phyloP scores from a whole-genome alignment of 2,888 invertebrate species.

The Zootermopsis nevadensis region DNA sequence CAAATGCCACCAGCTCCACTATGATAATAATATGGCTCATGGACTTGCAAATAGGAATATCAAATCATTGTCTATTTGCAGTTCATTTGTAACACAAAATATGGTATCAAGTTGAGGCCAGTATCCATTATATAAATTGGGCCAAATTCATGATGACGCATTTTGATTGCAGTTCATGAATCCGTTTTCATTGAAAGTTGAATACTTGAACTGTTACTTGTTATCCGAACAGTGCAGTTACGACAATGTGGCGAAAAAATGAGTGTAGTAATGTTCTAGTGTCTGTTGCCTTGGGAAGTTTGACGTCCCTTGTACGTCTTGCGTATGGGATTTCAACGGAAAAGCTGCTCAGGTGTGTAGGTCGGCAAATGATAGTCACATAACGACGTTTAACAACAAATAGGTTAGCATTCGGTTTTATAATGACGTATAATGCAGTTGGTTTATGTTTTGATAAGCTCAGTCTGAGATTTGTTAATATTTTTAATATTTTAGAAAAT shows the following conservation, averaged over 20 bases:
- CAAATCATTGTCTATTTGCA: conserved; percentile 29
- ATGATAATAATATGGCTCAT: conserved; percentile 19
- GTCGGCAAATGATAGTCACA: too few relatives aligned
- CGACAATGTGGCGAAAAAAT: not conserved
- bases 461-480: too few relatives aligned
- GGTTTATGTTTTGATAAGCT: too few relatives aligned
- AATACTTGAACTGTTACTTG: not conserved
- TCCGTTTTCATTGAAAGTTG: not conserved
- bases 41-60: conserved; percentile 34
- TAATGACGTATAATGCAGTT: too few relatives aligned
- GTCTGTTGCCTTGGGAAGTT: too few relatives aligned
- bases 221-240: not conserved
- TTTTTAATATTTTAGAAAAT: too few relatives aligned
- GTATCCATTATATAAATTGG: not conserved
- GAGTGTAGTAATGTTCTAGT: too few relatives aligned
- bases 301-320: too few relatives aligned
- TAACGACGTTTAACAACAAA: too few relatives aligned
- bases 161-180: conserved; percentile 10
- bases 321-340: too few relatives aligned
- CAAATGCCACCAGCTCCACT: not conserved
- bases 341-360: too few relatives aligned
- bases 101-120: not conserved
- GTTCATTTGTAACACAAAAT: conserved; percentile 21
- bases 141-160: not conserved
- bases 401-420: too few relatives aligned